Conservation (phyloP, 2,797 vertebrate genomes). For the Astyanax mexicanus region DNA sequence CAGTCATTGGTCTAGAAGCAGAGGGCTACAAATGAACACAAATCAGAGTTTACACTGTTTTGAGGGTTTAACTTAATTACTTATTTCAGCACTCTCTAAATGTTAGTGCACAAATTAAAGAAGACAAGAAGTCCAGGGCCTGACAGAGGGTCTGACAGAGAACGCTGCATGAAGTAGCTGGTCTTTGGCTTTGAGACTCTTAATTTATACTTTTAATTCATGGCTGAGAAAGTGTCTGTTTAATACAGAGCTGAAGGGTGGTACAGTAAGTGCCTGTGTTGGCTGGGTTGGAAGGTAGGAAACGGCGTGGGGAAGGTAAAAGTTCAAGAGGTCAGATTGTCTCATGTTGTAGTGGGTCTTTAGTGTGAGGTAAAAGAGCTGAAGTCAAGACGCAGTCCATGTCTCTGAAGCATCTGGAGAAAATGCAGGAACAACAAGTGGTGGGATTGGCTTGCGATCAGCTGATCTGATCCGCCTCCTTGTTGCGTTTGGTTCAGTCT, state of each 20-base stretch:
- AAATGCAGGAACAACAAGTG: constrained; percentile 9
- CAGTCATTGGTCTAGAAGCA: too few relatives aligned
- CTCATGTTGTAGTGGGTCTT: constrained; percentile 47
- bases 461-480: background rate
- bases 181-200: constrained; percentile 39
- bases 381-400: constrained; percentile 21
- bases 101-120: constrained; percentile 1
- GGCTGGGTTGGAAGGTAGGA: constrained; percentile 22
- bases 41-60: too few relatives aligned
- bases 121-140: background rate
- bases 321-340: constrained; percentile 64
- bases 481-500: constrained; percentile 36
- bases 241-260: constrained; percentile 40
- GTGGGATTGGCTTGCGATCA: constrained; percentile 2
- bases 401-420: constrained; percentile 28
- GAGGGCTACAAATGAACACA: background rate
- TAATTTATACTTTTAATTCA: constrained; percentile 3
- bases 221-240: constrained; percentile 43
- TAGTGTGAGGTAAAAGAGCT: constrained; percentile 34
- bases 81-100: background rate
- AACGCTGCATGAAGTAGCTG: constrained; percentile 22
- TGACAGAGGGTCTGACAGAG: constrained; percentile 10
- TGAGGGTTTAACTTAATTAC: background rate
- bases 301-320: background rate
- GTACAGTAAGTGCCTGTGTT: constrained; percentile 56